phyloP scores from a whole-genome alignment of 2,797 vertebrate genomes.

The Avahi laniger region DNA sequence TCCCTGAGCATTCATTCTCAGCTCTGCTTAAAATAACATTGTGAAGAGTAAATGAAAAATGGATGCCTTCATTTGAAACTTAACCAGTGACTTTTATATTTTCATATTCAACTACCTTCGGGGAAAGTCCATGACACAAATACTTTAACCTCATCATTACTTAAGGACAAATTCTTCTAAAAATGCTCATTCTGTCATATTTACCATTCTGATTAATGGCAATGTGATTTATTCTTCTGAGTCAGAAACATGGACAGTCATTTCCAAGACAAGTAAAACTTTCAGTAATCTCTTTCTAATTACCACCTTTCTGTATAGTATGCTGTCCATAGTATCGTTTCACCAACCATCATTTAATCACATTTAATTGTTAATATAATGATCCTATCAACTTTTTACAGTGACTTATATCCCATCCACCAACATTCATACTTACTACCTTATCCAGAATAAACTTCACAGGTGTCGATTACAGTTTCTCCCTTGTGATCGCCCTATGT shows the following conservation, averaged over 20 bases:
- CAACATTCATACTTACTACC: neutral
- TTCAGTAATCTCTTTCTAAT: neutral
- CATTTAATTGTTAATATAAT: neutral
- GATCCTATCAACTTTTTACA: neutral
- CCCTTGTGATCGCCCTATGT: accelerated
- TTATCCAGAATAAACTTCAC: neutral
- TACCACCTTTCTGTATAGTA: neutral
- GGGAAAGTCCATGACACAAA: neutral
- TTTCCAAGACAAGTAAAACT: neutral
- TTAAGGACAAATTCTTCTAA: neutral
- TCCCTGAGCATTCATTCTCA: neutral
- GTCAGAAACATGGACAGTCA: neutral
- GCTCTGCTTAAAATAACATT: neutral
- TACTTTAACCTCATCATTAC: neutral
- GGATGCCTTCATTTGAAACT: neutral
- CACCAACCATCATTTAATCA: neutral
- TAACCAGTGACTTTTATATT: neutral
- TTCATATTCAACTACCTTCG: neutral
- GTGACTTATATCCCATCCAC: neutral
- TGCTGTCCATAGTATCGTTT: neutral
- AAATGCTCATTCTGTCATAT: neutral
- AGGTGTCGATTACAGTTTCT: neutral
- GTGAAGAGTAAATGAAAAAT: neutral
- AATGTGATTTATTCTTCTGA: neutral
- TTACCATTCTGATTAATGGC: neutral